These are phyloP conservation scores for Drosophila cyrtoloma DNA, from an alignment of 2,888 invertebrate species.

Conservation along the genomic window DNA sequence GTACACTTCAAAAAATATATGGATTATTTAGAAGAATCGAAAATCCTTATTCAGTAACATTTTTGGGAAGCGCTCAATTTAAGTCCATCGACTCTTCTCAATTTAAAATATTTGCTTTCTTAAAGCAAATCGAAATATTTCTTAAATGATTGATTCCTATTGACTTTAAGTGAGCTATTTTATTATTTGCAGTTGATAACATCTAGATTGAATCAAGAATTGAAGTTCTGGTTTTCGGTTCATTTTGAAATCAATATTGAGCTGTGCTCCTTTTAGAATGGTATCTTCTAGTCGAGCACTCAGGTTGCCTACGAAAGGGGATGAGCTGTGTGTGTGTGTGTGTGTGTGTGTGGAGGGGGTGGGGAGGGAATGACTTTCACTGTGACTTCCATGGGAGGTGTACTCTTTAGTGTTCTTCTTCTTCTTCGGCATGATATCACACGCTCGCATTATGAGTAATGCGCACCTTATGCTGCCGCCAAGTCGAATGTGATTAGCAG, in stretches of 20 bases:
- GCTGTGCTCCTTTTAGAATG: not conserved
- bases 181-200: too few species aligned
- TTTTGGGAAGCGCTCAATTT: too few species aligned
- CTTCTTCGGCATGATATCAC: constrained; percentile 51
- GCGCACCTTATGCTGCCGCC: constrained; percentile 82
- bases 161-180: too few species aligned
- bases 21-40: rapidly evolving
- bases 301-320: not conserved
- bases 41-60: rapidly evolving
- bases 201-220: not conserved
- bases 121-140: too few species aligned
- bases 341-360: not conserved
- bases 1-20: not conserved
- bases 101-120: too few species aligned
- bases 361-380: constrained; percentile 14
- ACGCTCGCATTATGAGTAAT: constrained; percentile 80
- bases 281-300: not conserved
- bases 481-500: constrained; percentile 72
- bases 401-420: constrained; percentile 9
- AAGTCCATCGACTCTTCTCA: too few species aligned
- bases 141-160: too few species aligned
- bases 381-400: constrained; percentile 25
- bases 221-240: not conserved
- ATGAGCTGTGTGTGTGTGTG: not conserved
- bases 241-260: not conserved